phyloP scores from a whole-genome alignment of 2,888 invertebrate genomes.

The Pristionchus mayeri region DNA sequence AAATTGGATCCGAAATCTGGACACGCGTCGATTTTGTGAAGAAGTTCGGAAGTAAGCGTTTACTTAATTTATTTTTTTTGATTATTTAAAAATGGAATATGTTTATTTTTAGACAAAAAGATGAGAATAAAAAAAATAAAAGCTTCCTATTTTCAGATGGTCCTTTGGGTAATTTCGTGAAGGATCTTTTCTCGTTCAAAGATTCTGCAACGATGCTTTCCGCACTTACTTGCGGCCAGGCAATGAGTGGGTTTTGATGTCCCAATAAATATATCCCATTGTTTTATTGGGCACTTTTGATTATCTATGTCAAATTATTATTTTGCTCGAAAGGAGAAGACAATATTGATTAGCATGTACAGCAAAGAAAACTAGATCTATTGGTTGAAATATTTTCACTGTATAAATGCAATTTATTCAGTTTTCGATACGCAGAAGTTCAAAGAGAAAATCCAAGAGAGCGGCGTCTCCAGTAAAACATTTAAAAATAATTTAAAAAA shows the following conservation, averaged over 20 bases:
- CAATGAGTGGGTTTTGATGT: not conserved
- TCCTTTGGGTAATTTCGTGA: not conserved
- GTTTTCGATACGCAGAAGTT: not conserved
- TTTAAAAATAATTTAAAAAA: not conserved
- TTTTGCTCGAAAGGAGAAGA: too few species aligned
- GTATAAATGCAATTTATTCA: not conserved
- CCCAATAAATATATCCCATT: too few species aligned
- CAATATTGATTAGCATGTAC: too few species aligned
- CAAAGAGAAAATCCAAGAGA: not conserved
- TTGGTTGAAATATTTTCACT: not conserved
- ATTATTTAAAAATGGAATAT: too few species aligned
- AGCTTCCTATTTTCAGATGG: not conserved
- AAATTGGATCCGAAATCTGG: not conserved
- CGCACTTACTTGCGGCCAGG: conserved; percentile 28
- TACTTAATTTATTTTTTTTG: too few species aligned
- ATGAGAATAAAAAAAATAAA: too few species aligned
- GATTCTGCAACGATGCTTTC: not conserved
- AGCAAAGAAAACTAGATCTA: too few species aligned
- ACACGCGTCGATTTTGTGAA: not conserved
- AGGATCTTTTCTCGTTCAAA: not conserved
- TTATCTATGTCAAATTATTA: too few species aligned
- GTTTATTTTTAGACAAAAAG: too few species aligned
- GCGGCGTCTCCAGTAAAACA: conserved; percentile 29
- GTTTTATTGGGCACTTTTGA: too few species aligned
- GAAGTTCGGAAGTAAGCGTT: not conserved